Evolutionary conservation across 2,797 vertebrate species (phyloP).

Genomic region (Pseudocheirus occidentalis): DNA sequence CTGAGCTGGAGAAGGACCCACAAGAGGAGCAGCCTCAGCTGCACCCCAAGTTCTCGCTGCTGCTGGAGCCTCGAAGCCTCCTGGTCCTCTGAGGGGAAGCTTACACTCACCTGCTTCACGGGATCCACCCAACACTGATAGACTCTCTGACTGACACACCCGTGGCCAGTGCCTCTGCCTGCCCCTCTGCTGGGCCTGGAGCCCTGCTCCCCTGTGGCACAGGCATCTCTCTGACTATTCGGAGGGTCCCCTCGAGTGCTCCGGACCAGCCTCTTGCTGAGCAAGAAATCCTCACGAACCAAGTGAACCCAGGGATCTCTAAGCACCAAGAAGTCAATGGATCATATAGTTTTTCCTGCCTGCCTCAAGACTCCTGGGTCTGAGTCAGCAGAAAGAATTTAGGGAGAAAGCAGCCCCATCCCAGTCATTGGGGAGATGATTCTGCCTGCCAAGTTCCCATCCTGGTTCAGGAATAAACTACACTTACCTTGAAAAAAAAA

Average conservation of each 20-base stretch:
- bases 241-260: slow-evolving; percentile 91
- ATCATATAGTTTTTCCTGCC: not conserved
- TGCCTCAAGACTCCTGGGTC: not conserved
- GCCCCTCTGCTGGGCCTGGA: slow-evolving; percentile 70
- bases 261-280: slow-evolving; percentile 86
- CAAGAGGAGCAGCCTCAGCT: slow-evolving; percentile 69
- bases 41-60: slow-evolving; percentile 86
- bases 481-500: too few relatives aligned
- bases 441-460: not conserved
- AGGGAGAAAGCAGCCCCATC: not conserved
- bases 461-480: too few relatives aligned
- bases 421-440: not conserved
- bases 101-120: slow-evolving; percentile 89
- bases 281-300: slow-evolving; percentile 80
- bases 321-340: not conserved
- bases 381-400: not conserved
- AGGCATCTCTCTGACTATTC: slow-evolving; percentile 91
- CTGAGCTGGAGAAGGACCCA: slow-evolving; percentile 53
- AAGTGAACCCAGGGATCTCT: not conserved
- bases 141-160: slow-evolving; percentile 83
- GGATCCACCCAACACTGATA: slow-evolving; percentile 80
- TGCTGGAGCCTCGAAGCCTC: slow-evolving; percentile 89
- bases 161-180: slow-evolving; percentile 84
- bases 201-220: slow-evolving; percentile 85
- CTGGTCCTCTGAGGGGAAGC: slow-evolving; percentile 89